phyloP scores from a whole-genome alignment of 2,797 vertebrate species.

The Artibeus lituratus region DNA sequence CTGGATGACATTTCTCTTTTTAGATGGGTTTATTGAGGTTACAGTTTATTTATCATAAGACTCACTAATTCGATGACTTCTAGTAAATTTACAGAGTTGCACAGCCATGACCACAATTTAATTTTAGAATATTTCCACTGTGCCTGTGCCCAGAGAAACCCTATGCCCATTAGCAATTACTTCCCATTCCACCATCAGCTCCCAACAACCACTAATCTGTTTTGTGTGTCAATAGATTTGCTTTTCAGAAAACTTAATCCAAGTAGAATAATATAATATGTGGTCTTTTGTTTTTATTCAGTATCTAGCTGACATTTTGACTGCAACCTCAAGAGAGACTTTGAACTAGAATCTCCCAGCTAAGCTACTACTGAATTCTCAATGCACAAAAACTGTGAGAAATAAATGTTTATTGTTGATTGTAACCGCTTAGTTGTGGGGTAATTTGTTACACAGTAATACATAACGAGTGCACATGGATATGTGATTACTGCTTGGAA shows the following conservation, averaged over 20 bases:
- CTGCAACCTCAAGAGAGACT: background rate
- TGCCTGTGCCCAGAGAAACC: background rate
- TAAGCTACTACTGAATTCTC: conserved; percentile 15
- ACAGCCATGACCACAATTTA: background rate
- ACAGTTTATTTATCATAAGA: conserved; percentile 22
- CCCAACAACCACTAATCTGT: background rate
- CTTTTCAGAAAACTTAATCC: conserved; percentile 9
- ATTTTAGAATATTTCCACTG: conserved; percentile 25
- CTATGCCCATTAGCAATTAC: background rate
- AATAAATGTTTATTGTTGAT: background rate
- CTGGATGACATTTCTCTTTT: background rate
- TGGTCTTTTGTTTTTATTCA: conserved; percentile 10
- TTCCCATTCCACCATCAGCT: background rate
- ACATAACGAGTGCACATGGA: background rate
- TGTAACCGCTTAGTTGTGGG: background rate
- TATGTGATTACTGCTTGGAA: background rate
- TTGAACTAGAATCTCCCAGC: background rate
- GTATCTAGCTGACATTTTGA: conserved; percentile 13
- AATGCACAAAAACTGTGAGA: background rate
- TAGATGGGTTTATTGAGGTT: background rate
- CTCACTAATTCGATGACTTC: background rate
- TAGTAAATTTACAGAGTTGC: conserved; percentile 17
- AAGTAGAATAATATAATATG: background rate
- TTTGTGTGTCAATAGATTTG: background rate
- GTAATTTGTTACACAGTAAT: background rate